Base-by-base conservation (phyloP, 1,140 invertebrate species). In the Polypedilum pembai region DNA sequence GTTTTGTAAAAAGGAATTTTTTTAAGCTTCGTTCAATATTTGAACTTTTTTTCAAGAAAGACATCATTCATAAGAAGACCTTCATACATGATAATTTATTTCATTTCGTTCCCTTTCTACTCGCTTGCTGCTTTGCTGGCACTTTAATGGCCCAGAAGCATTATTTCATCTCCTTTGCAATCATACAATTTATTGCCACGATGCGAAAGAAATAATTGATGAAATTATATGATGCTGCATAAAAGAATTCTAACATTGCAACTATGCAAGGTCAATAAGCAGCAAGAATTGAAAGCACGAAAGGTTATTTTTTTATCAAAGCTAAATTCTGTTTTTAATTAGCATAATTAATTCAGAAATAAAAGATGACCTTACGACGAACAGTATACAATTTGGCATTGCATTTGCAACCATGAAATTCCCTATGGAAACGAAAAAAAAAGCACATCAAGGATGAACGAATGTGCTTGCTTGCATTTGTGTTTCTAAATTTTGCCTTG, bases 41-140 rank as follows among this genome's bases (percentile, higher is more conserved):
- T 33, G 24, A 33, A 33, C 24, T 33, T 33, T 33, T 33, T 33
- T 33, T 33, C 24, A 33, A 5, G 24, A 33, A 33, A 33, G 24
- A 33, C 24, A 33, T 33, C 24, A 33, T 33, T 33, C 24, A 33
- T 33, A 33, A 3, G 24, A 33, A 33, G 24, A 33, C 24, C 24
- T 33, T 33, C 24, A 33, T 33, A 21, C 65, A 69, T 69, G 20
- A 69, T 69, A 69, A 69, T 69, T 69, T 69, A 69, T 21, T n/a
- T n/a, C 18, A 20, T 12, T 7, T 18, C 65, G 15, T 69, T 18
- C 65, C 65, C 65, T 18, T 18, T 17, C 18, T 20, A 20, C 65
- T 18, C 20, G 56, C 63, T 66, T 69, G 17, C 10, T 18, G 12
- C 15, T 10, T 45, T 8, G 8, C 41, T 56, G 45, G 24, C 45